A percentile compares a stretch with the other conserved stretches of the same genome.
These are phyloP conservation scores for Aviceda subcristata DNA, from an alignment of 2,113 vertebrate species.

Conservation along the genomic window DNA sequence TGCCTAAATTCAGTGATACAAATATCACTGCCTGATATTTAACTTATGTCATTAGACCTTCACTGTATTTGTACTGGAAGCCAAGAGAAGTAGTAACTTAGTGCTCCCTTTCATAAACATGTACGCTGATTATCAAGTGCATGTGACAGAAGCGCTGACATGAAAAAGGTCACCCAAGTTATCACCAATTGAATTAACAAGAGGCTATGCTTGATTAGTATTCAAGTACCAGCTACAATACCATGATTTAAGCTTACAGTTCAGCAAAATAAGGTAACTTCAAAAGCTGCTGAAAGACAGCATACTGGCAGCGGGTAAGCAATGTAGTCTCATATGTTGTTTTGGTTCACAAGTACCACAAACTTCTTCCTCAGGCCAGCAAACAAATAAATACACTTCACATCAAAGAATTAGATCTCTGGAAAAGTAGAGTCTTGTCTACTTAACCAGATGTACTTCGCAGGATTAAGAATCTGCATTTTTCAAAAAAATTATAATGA, in stretches of 20 bases:
- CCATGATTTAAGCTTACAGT: not conserved
- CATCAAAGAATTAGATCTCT: not conserved
- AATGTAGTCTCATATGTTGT: fast-evolving
- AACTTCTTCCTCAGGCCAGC: not conserved
- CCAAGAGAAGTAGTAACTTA: not conserved
- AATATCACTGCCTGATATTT: not conserved
- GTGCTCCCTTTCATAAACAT: not conserved
- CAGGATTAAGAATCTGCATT: not conserved
- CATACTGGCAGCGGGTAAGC: not conserved
- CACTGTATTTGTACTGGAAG: not conserved
- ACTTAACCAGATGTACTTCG: not conserved
- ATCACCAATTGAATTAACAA: not conserved
- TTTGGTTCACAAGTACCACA: not conserved
- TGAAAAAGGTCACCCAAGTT: not conserved
- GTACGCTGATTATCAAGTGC: not conserved
- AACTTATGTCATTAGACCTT: not conserved
- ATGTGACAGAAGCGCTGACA: not conserved
- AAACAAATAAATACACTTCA: not conserved
- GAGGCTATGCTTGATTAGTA: not conserved
- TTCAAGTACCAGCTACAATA: not conserved
- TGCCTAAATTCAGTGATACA: not conserved
- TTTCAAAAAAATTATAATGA: not conserved
- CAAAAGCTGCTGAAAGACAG: not conserved
- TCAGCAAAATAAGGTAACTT: not conserved
- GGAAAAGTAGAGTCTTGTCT: not conserved